These are phyloP conservation scores for Cuniculus paca DNA, from an alignment of 2,797 vertebrate species.

Conservation along the genomic window DNA sequence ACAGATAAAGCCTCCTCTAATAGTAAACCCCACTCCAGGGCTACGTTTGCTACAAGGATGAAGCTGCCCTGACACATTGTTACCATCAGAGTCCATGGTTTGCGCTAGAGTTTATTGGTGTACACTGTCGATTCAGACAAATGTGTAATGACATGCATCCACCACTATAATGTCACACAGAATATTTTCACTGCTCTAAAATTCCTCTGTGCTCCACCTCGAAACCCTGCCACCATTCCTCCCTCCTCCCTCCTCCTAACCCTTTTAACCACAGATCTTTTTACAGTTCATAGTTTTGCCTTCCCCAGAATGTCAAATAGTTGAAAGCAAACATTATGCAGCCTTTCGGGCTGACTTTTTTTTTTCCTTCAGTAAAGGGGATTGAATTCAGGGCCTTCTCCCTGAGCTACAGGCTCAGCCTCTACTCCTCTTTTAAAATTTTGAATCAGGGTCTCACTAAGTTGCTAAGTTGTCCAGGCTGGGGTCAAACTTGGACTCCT, in stretches of 20 bases:
- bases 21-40: background rate
- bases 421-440: background rate
- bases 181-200: background rate
- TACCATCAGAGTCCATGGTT: background rate
- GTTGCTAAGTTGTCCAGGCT: background rate
- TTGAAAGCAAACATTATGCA: background rate
- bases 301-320: background rate
- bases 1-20: background rate
- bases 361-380: background rate
- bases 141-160: background rate
- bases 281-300: background rate
- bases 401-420: background rate
- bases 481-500: background rate
- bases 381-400: background rate
- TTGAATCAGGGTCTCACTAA: background rate
- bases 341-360: background rate
- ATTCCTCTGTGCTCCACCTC: background rate
- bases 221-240: background rate
- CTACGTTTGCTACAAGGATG: fast-evolving
- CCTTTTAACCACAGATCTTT: background rate
- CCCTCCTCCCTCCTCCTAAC: background rate
- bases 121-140: background rate
- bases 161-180: background rate
- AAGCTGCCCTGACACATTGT: background rate
- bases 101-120: background rate